Percentiles rank a stretch among this genome's conserved stretches.
These are phyloP conservation scores for Cheilosia vernalis DNA, from an alignment of 2,888 invertebrate species.

Conservation along the genomic window DNA sequence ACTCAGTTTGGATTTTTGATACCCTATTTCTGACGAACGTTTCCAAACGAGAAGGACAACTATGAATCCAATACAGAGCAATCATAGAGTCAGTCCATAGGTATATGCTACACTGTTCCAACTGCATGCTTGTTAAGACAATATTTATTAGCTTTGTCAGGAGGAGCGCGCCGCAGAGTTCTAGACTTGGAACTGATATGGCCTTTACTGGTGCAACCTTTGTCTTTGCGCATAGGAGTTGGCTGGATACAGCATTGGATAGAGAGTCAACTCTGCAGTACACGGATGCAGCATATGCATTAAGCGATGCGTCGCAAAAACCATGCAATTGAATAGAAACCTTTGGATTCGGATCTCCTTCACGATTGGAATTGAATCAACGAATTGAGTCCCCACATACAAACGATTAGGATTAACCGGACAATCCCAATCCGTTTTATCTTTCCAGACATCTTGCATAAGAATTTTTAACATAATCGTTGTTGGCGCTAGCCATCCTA, in stretches of 20 bases:
- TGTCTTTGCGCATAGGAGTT: slow-evolving; percentile 26
- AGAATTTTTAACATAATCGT: slow-evolving; percentile 53
- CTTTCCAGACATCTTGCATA: slow-evolving; percentile 64
- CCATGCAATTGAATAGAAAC: slow-evolving; percentile 51
- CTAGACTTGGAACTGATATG: slow-evolving; percentile 55
- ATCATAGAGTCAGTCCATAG: slow-evolving; percentile 19
- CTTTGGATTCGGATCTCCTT: slow-evolving; percentile 1
- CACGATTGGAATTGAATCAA: slow-evolving; percentile 3
- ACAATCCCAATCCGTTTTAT: slow-evolving; percentile 55
- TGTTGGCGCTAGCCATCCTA: slow-evolving; percentile 56
- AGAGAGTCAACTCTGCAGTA: slow-evolving; percentile 14
- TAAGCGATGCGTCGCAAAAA: slow-evolving; percentile 61
- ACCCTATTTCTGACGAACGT: slow-evolving; percentile 10
- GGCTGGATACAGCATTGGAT: background rate
- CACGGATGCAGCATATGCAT: slow-evolving; percentile 43
- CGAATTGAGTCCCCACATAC: slow-evolving; percentile 4
- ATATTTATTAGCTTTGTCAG: slow-evolving; percentile 31
- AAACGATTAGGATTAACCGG: background rate
- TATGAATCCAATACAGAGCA: background rate
- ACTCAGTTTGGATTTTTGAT: slow-evolving; percentile 9
- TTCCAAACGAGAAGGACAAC: slow-evolving; percentile 8
- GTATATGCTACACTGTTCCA: background rate
- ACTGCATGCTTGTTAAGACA: background rate
- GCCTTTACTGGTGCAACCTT: slow-evolving; percentile 47
- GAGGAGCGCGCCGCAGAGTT: slow-evolving; percentile 49